phyloP scores from a whole-genome alignment of 2,797 vertebrate genomes.

The Clarias pachynema region DNA sequence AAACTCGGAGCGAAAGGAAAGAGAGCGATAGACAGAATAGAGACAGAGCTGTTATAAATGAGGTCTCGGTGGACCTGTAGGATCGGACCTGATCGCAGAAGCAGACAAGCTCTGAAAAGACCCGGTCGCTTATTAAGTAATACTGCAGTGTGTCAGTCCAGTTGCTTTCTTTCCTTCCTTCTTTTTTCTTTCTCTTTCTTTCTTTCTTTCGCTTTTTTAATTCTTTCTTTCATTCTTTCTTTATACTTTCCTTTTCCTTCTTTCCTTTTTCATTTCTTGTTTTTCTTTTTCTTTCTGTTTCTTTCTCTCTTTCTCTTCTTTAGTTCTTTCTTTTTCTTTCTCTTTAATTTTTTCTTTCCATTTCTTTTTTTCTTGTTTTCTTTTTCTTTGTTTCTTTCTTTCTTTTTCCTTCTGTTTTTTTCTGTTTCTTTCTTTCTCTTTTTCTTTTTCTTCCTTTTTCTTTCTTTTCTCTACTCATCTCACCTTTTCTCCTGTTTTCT shows the following conservation, averaged over 20 bases:
- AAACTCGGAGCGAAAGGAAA: conserved; percentile 28
- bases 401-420: too few relatives aligned
- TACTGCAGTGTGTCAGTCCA: not conserved
- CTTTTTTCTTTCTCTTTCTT: not conserved
- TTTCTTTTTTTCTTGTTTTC: too few relatives aligned
- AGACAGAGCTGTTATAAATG: conserved; percentile 47
- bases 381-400: too few relatives aligned
- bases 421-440: too few relatives aligned
- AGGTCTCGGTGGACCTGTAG: conserved; percentile 35
- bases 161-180: conserved; percentile 16
- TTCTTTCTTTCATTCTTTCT: conserved; percentile 11
- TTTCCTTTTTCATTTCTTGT: not conserved
- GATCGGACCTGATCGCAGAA: conserved; percentile 41
- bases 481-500: too few relatives aligned
- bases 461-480: too few relatives aligned
- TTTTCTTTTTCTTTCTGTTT: too few relatives aligned
- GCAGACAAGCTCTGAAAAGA: conserved; percentile 33
- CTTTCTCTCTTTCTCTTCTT: too few relatives aligned
- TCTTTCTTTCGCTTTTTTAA: not conserved
- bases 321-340: too few relatives aligned
- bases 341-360: too few relatives aligned
- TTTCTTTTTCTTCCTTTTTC: too few relatives aligned
- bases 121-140: conserved; percentile 24
- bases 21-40: conserved; percentile 28
- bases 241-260: not conserved